phyloP scores from a whole-genome alignment of 2,888 invertebrate species.

The Sipha maydis region DNA sequence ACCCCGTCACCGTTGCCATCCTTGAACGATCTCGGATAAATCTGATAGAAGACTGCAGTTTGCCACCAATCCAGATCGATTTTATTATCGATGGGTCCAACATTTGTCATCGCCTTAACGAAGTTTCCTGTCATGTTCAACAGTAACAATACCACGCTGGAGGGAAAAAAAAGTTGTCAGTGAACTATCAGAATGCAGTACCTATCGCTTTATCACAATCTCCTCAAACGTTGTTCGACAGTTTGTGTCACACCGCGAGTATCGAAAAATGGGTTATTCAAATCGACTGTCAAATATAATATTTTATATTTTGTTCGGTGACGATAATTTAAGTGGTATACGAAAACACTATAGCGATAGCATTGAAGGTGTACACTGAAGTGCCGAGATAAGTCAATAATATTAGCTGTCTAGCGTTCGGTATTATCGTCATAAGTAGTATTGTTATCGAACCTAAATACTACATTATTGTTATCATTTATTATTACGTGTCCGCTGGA shows the following conservation, averaged over 20 bases:
- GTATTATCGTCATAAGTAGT: too few relatives aligned
- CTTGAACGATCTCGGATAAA: constrained; percentile 85
- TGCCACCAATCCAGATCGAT: constrained; percentile 80
- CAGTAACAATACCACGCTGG: neutral
- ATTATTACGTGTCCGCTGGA: too few relatives aligned
- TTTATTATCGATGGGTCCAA: neutral
- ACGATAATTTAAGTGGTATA: neutral
- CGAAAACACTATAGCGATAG: neutral
- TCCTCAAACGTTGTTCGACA: neutral
- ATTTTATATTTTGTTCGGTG: neutral
- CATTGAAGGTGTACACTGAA: neutral
- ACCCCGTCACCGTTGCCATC: constrained; percentile 85
- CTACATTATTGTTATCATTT: too few relatives aligned
- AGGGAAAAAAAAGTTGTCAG: neutral
- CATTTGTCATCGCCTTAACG: neutral
- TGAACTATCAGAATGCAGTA: neutral
- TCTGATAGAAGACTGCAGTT: constrained; percentile 83
- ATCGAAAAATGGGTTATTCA: neutral
- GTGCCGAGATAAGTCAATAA: neutral
- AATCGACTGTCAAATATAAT: neutral
- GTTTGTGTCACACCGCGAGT: neutral
- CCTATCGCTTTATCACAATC: neutral
- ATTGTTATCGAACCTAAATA: too few relatives aligned
- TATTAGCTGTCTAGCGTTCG: neutral
- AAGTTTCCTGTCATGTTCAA: neutral